Evolutionary conservation across 2,113 vertebrate genomes (phyloP), one percentile per base, ranked within the genome.

Genomic region (Peucedramus taeniatus): DNA sequence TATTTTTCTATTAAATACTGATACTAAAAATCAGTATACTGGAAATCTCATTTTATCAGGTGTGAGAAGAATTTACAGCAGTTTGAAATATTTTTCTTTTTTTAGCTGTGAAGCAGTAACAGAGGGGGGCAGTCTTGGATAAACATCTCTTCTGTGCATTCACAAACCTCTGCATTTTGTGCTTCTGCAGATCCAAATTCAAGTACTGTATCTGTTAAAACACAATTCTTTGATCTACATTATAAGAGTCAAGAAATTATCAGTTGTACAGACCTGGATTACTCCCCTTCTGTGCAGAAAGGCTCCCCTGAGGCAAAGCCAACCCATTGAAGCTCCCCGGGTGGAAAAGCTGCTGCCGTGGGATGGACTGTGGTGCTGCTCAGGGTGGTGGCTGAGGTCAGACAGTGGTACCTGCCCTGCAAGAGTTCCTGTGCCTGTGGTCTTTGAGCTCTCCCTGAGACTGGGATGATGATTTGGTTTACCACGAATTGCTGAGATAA

Each of bases 81-180:
- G 13, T 54, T 84, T 40, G 9, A 84, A 82, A 51, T 28, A 1
- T 27, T 51, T 63, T 50, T 50, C 27, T 51, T 50, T 51, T 61
- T 80, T 77, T 27, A 35, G 30, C 19, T 83, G 13, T 66, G 37
- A 66, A 65, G 31, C 26, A 28, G 0, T 63, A 93, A 91, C 97
- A 97, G 84, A 89, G 18, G 97, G 89, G 93, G 97, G 97, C 97
- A 95, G 93, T 44, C 91, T 95, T 94, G 90, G 63, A 89, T 68
- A 91, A 96, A 77, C 56, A 40, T 40, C 11, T 26, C 60, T 24
- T 39, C 28, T 27, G 15, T n/a, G 8, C 30, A 10, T 63, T 83
- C 47, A 31, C 17, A 68, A 72, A 22, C 6, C 19, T 60, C 12
- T 33, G 5, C 15, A 8, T 69, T 68, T 57, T 63, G 31, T 23